phyloP scores from a whole-genome alignment of 2,113 vertebrate genomes.

The Eulemur macaco region DNA sequence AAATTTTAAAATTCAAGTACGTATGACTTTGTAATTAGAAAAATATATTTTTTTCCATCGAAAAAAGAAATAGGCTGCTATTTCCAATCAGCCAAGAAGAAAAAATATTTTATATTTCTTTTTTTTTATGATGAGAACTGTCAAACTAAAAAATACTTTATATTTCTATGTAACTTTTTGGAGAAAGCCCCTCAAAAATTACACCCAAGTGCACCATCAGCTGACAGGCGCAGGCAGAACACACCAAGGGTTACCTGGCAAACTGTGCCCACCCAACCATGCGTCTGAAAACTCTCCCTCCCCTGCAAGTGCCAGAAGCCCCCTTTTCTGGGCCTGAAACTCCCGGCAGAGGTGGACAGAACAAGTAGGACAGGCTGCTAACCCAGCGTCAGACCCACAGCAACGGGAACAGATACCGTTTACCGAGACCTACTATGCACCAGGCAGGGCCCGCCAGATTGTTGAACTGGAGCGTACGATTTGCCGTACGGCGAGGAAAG shows the following conservation, averaged over 20 bases:
- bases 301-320: not conserved
- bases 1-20: not conserved
- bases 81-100: not conserved
- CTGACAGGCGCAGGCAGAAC: not conserved
- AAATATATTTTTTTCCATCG: not conserved
- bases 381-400: not conserved
- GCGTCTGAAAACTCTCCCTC: not conserved
- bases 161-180: not conserved
- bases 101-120: not conserved
- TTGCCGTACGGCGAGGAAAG: not conserved
- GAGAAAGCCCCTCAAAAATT: not conserved
- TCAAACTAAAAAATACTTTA: not conserved
- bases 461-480: accelerated
- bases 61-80: not conserved
- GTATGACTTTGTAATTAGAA: not conserved
- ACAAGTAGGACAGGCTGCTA: not conserved
- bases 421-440: not conserved
- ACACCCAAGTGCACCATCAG: not conserved
- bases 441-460: not conserved
- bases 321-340: not conserved
- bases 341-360: not conserved
- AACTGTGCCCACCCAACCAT: not conserved
- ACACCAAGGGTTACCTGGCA: not conserved
- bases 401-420: not conserved
- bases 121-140: too few relatives aligned